Conservation (phyloP, 1,140 invertebrate species). For the Paracyclopina nana region DNA sequence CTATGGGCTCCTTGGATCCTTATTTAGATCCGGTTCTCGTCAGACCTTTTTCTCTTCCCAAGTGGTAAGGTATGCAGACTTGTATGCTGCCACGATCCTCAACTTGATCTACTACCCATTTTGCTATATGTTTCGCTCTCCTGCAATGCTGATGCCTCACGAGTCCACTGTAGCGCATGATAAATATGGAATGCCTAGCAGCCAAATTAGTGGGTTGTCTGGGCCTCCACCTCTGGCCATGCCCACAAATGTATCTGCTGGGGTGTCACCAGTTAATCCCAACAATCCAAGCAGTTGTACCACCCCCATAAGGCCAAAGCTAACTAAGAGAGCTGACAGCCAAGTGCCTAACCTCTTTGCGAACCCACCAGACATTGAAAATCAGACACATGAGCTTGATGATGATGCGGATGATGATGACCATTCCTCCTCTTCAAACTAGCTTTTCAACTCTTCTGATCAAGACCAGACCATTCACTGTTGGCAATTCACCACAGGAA, state of each 20-base stretch:
- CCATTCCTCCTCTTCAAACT: too few species aligned
- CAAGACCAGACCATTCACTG: too few species aligned
- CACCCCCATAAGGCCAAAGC: too few species aligned
- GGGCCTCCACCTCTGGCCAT: neutral
- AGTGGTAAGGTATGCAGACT: conserved; percentile 74
- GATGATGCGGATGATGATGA: conserved; percentile 6
- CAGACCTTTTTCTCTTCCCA: conserved; percentile 97
- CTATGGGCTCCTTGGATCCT: conserved; percentile 89
- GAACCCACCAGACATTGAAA: neutral
- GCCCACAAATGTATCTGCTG: neutral
- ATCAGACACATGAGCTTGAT: neutral
- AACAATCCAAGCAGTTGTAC: neutral
- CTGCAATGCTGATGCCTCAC: conserved; percentile 58
- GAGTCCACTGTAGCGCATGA: conserved; percentile 93
- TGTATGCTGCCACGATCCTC: conserved; percentile 86
- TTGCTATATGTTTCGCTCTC: conserved; percentile 70
- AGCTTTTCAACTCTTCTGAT: too few species aligned
- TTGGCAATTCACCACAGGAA: too few species aligned
- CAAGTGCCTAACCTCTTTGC: conserved; percentile 6
- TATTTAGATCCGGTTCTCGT: conserved; percentile 82
- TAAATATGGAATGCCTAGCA: too few species aligned
- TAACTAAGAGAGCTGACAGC: conserved; percentile 16
- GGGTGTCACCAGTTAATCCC: too few species aligned
- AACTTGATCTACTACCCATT: conserved; percentile 98
- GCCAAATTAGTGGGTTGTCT: conserved; percentile 13